Evolutionary conservation across 2,113 vertebrate genomes (phyloP).

Genomic region (Opisthocomus hoazin): DNA sequence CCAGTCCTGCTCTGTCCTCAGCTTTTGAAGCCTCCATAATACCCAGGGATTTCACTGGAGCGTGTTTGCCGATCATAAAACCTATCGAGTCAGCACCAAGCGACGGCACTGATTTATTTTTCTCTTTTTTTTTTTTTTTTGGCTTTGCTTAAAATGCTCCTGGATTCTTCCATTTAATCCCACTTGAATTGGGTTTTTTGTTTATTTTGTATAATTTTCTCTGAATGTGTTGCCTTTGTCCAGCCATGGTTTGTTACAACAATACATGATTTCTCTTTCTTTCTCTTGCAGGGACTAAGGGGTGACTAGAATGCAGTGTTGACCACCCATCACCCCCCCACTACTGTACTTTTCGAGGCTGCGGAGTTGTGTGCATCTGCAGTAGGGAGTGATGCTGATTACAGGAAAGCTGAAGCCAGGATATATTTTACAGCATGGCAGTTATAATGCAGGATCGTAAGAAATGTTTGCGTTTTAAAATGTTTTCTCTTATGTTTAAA

Average conservation of each 20-base stretch:
- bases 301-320: not conserved
- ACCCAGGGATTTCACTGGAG: not conserved
- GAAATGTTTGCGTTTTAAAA: conserved; percentile 12
- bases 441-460: not conserved
- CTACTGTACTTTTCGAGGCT: not conserved
- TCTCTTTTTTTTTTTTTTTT: not conserved
- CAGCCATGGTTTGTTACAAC: not conserved
- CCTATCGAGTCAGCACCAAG: not conserved
- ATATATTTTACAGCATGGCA: not conserved
- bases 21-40: not conserved
- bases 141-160: not conserved
- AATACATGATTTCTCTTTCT: not conserved
- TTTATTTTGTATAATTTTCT: not conserved
- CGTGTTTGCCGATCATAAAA: not conserved
- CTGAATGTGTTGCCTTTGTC: not conserved
- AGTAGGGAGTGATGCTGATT: not conserved
- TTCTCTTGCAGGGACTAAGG: not conserved
- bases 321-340: too few species aligned
- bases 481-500: conserved; percentile 40
- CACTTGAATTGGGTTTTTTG: not conserved
- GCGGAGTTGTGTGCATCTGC: not conserved
- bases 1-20: not conserved
- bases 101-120: not conserved
- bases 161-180: not conserved
- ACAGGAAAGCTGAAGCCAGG: not conserved